Percentiles rank a stretch among this genome's conserved stretches.
Evolutionary conservation across 2,888 invertebrate species (phyloP).

Genomic region (Phengaris arion): DNA sequence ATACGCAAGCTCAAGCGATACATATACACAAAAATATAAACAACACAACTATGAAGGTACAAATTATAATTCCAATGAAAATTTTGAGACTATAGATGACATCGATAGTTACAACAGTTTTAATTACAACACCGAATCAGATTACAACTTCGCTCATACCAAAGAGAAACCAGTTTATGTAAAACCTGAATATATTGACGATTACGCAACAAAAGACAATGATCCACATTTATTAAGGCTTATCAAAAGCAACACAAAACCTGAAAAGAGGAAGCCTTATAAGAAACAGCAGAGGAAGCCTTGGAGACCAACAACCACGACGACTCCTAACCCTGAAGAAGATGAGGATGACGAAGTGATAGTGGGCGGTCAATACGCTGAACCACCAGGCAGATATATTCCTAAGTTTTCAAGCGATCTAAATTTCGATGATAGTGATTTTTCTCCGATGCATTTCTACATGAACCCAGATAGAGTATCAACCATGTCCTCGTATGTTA

Average conservation of each 20-base stretch:
- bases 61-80: slow-evolving; percentile 1
- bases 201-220: slow-evolving; percentile 44
- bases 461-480: slow-evolving; percentile 48
- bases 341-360: slow-evolving; percentile 45
- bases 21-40: slow-evolving; percentile 14
- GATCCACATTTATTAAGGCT: slow-evolving; percentile 43
- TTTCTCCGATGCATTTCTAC: slow-evolving; percentile 44
- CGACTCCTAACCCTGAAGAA: background rate
- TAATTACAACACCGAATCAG: slow-evolving; percentile 39
- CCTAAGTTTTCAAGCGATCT: slow-evolving; percentile 49
- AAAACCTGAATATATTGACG: slow-evolving; percentile 43
- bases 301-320: slow-evolving; percentile 42
- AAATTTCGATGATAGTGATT: slow-evolving; percentile 47
- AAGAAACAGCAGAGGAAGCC: slow-evolving; percentile 47
- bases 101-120: background rate
- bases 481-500: slow-evolving; percentile 62
- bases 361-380: slow-evolving; percentile 52
- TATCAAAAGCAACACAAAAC: background rate
- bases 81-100: background rate
- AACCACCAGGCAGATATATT: slow-evolving; percentile 63
- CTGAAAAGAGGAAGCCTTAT: slow-evolving; percentile 46
- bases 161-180: slow-evolving; percentile 45
- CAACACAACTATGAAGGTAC: slow-evolving; percentile 21
- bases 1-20: background rate
- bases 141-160: slow-evolving; percentile 47